phyloP scores from a whole-genome alignment of 2,113 vertebrate species.

The Podarcis raffonei region DNA sequence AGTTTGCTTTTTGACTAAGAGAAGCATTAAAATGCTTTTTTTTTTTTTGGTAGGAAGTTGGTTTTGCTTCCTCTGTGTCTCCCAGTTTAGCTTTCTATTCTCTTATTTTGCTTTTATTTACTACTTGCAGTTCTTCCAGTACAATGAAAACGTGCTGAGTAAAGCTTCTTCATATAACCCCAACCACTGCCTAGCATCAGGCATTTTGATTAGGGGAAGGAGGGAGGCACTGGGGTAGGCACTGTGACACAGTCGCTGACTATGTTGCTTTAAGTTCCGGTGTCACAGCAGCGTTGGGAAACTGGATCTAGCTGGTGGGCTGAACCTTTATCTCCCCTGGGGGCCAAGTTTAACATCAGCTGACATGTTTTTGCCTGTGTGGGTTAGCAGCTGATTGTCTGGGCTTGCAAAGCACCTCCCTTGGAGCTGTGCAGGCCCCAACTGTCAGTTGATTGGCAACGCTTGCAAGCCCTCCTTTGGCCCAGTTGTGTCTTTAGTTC shows the following conservation, averaged over 20 bases:
- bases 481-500: too few relatives aligned
- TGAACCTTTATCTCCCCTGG: too few relatives aligned
- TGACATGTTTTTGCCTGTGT: too few relatives aligned
- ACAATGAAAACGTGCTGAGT: not conserved
- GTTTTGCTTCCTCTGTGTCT: not conserved
- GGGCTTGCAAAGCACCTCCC: too few relatives aligned
- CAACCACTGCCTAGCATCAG: not conserved
- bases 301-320: too few relatives aligned
- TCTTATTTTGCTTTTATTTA: not conserved
- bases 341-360: too few relatives aligned
- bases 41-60: not conserved
- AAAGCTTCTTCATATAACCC: not conserved
- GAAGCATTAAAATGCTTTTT: not conserved
- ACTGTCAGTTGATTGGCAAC: too few relatives aligned
- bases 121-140: not conserved
- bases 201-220: not conserved
- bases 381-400: too few relatives aligned
- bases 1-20: not conserved
- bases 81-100: not conserved
- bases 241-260: not conserved
- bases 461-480: too few relatives aligned
- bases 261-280: not conserved
- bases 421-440: too few relatives aligned
- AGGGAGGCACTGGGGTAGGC: not conserved
- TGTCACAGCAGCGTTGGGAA: not conserved